These are phyloP conservation scores for Donacobius atricapilla DNA, from an alignment of 2,113 vertebrate species.

Conservation along the genomic window DNA sequence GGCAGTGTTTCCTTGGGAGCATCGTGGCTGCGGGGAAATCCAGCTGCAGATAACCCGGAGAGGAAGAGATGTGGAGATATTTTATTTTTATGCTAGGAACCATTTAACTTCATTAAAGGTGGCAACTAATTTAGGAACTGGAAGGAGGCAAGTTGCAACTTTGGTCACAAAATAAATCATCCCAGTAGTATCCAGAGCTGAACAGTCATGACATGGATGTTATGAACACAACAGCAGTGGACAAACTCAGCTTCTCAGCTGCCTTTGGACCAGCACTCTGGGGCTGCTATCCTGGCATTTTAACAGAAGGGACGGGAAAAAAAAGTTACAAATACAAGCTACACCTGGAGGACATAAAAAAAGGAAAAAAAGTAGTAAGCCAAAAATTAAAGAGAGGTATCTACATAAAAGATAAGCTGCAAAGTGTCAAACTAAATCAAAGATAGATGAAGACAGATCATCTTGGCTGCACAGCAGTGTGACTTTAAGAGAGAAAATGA, in stretches of 20 bases:
- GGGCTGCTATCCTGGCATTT: neutral
- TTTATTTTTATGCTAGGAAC: neutral
- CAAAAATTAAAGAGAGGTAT: neutral
- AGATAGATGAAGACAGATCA: neutral
- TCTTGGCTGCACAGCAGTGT: neutral
- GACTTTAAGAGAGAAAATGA: neutral
- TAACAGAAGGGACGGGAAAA: neutral
- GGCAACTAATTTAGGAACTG: neutral
- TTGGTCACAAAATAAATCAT: neutral
- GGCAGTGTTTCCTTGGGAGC: neutral
- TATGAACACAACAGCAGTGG: neutral
- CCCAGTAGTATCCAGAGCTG: neutral
- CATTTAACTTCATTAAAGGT: neutral
- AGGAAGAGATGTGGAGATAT: neutral
- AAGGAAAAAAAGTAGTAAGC: neutral
- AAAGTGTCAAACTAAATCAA: neutral
- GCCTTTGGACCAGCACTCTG: neutral
- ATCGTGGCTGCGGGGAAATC: fast-evolving
- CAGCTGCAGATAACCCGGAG: neutral
- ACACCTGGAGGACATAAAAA: neutral
- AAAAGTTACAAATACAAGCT: neutral
- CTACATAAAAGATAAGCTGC: neutral
- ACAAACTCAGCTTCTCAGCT: neutral
- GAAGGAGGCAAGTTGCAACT: neutral
- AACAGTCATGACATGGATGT: neutral